phyloP scores from a whole-genome alignment of 2,888 invertebrate species.

The Microctonus hyperodae region DNA sequence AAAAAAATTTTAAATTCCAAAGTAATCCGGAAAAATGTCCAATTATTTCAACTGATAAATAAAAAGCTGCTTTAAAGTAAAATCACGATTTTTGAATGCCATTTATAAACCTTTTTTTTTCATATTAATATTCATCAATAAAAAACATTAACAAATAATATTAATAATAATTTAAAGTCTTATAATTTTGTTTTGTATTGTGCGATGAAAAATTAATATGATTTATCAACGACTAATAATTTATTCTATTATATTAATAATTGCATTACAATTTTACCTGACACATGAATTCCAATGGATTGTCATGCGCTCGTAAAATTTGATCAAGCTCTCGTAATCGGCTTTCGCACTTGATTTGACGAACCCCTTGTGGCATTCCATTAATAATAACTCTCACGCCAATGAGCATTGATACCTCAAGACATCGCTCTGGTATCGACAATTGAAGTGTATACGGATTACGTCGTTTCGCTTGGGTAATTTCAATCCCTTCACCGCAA shows the following conservation, averaged over 20 bases:
- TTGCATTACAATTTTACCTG: constrained; percentile 68
- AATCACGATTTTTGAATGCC: no score
- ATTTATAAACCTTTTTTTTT: no score
- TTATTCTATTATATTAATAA: no score
- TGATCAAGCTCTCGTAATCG: constrained; percentile 83
- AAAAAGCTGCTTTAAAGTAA: no score
- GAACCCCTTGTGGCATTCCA: constrained; percentile 77
- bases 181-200: neutral
- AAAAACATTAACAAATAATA: no score
- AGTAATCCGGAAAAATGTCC: no score
- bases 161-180: no score
- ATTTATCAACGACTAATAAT: no score
- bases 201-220: constrained; percentile 10
- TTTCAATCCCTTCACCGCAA: constrained; percentile 79
- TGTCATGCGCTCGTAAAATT: constrained; percentile 77
- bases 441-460: constrained; percentile 88
- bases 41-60: no score
- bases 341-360: constrained; percentile 90
- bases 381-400: constrained; percentile 84
- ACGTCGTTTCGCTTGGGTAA: constrained; percentile 77
- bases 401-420: constrained; percentile 83
- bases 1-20: no score
- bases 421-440: constrained; percentile 81
- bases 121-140: no score
- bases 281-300: constrained; percentile 88